A percentile compares a stretch with the other conserved stretches of the same genome.
phyloP scores from a whole-genome alignment of 2,888 invertebrate genomes.

The Adelognathus sp. region DNA sequence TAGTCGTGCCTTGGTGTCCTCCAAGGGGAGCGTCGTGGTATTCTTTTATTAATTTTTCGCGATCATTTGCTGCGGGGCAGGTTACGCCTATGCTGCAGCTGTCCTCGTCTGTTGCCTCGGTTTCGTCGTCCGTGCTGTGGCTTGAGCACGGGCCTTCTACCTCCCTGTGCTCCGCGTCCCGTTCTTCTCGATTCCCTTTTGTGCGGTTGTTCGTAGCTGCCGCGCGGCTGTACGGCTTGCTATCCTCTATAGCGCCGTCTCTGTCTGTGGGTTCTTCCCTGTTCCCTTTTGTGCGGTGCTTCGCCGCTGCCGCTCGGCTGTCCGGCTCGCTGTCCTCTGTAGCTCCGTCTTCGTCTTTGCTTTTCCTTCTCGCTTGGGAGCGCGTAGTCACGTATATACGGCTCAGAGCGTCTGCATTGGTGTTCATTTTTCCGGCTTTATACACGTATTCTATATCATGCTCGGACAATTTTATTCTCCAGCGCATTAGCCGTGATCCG shows the following conservation, averaged over 20 bases:
- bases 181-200: neutral
- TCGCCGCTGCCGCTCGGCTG: no score
- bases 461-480: no score
- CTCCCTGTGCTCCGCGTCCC: neutral
- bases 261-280: no score
- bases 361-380: neutral
- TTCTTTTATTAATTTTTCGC: conserved; percentile 5
- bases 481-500: no score
- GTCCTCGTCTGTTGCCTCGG: neutral
- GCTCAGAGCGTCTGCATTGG: no score
- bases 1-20: conserved; percentile 39
- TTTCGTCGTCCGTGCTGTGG: no score
- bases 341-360: no score
- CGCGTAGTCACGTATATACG: neutral
- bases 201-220: neutral
- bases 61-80: neutral
- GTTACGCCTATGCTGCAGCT: neutral
- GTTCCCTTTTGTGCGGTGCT: no score
- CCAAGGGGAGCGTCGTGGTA: conserved; percentile 38
- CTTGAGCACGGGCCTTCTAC: neutral
- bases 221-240: neutral
- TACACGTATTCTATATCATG: no score
- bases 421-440: neutral
- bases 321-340: neutral
- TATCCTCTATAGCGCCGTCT: no score